Conservation (phyloP, 2,113 vertebrate species). For the Mus spicilegus region DNA sequence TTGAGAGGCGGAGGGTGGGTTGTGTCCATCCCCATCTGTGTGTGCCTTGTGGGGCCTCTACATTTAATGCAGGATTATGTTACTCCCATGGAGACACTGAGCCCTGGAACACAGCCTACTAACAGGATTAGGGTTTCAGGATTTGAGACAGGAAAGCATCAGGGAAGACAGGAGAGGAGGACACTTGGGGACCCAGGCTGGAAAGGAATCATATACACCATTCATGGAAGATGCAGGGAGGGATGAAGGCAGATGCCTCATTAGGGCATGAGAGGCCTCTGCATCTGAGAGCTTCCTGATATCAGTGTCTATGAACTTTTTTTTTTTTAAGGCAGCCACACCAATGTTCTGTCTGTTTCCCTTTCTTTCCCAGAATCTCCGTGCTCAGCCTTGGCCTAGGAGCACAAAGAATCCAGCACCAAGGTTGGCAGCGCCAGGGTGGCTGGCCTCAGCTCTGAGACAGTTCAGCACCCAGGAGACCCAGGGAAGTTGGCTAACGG, state of each 20-base stretch:
- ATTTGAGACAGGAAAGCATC: constrained; percentile 86
- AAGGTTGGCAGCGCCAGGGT: background rate
- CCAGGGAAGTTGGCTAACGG: constrained; percentile 29
- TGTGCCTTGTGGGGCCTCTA: constrained; percentile 79
- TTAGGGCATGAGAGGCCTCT: background rate
- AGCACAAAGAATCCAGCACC: background rate
- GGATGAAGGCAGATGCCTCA: background rate
- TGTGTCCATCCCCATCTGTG: constrained; percentile 55
- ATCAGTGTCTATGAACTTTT: background rate
- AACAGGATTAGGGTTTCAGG: constrained; percentile 90
- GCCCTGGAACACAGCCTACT: constrained; percentile 86
- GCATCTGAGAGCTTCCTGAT: background rate
- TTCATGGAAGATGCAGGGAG: background rate
- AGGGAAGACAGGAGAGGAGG: constrained; percentile 76
- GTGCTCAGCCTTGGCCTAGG: background rate
- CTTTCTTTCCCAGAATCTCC: background rate
- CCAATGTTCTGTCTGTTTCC: rapidly evolving
- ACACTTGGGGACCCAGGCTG: constrained; percentile 69
- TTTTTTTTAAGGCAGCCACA: background rate
- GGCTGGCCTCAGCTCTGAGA: constrained; percentile 29
- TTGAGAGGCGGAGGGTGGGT: constrained; percentile 67
- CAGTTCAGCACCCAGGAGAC: background rate
- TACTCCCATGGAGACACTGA: constrained; percentile 84
- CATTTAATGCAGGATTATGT: constrained; percentile 88
- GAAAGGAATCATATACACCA: background rate